Conservation (phyloP, 1,140 invertebrate genomes). For the Drosophila murphyi region DNA sequence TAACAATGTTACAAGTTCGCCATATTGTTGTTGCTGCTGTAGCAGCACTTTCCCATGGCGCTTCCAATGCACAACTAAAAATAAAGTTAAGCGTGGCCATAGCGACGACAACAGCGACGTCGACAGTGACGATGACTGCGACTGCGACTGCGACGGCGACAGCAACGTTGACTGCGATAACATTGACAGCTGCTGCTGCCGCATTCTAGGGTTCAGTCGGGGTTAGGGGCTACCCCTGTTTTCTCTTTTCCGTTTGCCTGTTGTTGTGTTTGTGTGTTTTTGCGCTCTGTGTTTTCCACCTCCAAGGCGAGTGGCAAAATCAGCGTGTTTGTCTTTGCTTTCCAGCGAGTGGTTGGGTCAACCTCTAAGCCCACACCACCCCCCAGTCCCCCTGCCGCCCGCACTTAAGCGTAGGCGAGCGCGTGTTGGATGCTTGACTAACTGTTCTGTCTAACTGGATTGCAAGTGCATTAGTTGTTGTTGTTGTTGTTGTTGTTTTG, state of each 20-base stretch:
- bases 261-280: slow-evolving; percentile 54
- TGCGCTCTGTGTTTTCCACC: slow-evolving; percentile 48
- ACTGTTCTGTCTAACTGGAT: slow-evolving; percentile 44
- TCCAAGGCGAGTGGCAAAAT: slow-evolving; percentile 65
- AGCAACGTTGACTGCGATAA: slow-evolving; percentile 52
- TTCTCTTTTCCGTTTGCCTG: slow-evolving; percentile 1
- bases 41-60: slow-evolving; percentile 61
- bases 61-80: slow-evolving; percentile 80
- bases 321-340: slow-evolving; percentile 78
- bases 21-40: slow-evolving; percentile 43
- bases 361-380: not conserved
- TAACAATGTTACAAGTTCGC: slow-evolving; percentile 73
- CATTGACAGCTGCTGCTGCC: slow-evolving; percentile 71
- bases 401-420: slow-evolving; percentile 39
- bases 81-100: slow-evolving; percentile 80
- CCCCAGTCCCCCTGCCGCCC: not conserved
- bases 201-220: slow-evolving; percentile 57
- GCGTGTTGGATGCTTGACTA: slow-evolving; percentile 68
- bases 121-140: slow-evolving; percentile 19
- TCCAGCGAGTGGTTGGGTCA: slow-evolving; percentile 47
- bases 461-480: slow-evolving; percentile 62
- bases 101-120: slow-evolving; percentile 27
- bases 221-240: slow-evolving; percentile 7
- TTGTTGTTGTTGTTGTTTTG: slow-evolving; percentile 20
- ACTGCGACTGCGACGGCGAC: not conserved